Conservation (phyloP, 2,113 vertebrate species). For the Rhombomys opimus region DNA sequence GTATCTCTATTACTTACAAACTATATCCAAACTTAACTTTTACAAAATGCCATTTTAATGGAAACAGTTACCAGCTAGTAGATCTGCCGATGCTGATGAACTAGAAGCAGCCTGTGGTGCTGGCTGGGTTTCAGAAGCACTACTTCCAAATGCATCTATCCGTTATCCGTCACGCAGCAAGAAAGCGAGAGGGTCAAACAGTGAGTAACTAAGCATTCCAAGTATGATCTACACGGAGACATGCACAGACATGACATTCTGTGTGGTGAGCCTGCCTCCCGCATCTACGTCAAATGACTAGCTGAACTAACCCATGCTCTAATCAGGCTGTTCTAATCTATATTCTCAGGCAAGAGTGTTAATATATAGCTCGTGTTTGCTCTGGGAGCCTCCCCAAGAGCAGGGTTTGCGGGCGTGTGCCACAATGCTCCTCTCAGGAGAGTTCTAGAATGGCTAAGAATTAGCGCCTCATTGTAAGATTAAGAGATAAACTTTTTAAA, state of each 20-base stretch:
- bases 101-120: slow-evolving; percentile 90
- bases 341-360: background rate
- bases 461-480: background rate
- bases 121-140: slow-evolving; percentile 89
- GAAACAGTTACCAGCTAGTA: slow-evolving; percentile 93
- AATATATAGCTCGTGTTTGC: background rate
- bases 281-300: background rate
- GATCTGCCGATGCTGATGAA: slow-evolving; percentile 92
- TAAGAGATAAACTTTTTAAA: background rate
- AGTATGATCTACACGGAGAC: slow-evolving; percentile 3
- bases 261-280: background rate
- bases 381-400: background rate
- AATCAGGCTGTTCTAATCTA: background rate
- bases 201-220: slow-evolving; percentile 66
- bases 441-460: slow-evolving; percentile 35
- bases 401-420: background rate
- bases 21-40: slow-evolving; percentile 61
- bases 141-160: slow-evolving; percentile 94
- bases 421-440: background rate
- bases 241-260: slow-evolving; percentile 45
- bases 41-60: slow-evolving; percentile 66
- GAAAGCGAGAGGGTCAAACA: slow-evolving; percentile 82
- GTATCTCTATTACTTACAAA: slow-evolving; percentile 52
- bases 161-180: slow-evolving; percentile 89
- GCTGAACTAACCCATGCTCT: background rate